phyloP scores from a whole-genome alignment of 1,140 invertebrate species.

The Penaeus indicus region DNA sequence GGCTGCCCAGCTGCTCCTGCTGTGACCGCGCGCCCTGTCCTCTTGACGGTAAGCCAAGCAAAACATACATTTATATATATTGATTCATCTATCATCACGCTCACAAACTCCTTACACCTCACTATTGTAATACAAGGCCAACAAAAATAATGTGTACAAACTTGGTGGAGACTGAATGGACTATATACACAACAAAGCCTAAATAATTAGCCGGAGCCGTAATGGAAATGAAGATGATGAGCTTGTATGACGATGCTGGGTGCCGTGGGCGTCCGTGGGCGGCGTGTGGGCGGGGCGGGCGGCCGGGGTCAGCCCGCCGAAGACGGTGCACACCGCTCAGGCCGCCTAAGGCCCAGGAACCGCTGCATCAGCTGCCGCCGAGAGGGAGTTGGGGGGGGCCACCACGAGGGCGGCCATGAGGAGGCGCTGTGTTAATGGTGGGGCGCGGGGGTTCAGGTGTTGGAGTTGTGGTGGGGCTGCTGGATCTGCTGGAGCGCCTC shows the following conservation, averaged over 20 bases:
- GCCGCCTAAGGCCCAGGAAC: no score
- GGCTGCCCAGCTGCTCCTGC: no score
- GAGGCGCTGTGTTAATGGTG: constrained; percentile 27
- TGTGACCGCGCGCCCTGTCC: no score
- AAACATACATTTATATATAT: no score
- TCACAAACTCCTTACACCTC: constrained; percentile 1
- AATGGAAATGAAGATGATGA: constrained; percentile 7
- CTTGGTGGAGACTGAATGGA: background rate
- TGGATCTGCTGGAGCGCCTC: constrained; percentile 86
- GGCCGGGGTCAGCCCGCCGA: background rate
- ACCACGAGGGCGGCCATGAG: background rate
- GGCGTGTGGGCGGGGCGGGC: background rate
- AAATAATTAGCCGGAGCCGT: constrained; percentile 24
- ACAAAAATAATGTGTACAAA: constrained; percentile 60
- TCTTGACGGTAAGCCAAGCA: no score
- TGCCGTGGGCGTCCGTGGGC: background rate
- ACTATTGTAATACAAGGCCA: constrained; percentile 36
- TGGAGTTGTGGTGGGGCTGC: constrained; percentile 56
- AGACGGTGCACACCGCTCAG: no score
- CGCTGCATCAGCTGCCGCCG: constrained; percentile 1
- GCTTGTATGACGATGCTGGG: background rate
- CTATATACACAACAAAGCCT: constrained; percentile 44
- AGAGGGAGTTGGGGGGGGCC: background rate
- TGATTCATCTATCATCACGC: background rate
- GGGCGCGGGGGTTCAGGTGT: constrained; percentile 48